Evolutionary conservation across 1,140 invertebrate species (phyloP).

Genomic region (Pseudobourletiella spinata): DNA sequence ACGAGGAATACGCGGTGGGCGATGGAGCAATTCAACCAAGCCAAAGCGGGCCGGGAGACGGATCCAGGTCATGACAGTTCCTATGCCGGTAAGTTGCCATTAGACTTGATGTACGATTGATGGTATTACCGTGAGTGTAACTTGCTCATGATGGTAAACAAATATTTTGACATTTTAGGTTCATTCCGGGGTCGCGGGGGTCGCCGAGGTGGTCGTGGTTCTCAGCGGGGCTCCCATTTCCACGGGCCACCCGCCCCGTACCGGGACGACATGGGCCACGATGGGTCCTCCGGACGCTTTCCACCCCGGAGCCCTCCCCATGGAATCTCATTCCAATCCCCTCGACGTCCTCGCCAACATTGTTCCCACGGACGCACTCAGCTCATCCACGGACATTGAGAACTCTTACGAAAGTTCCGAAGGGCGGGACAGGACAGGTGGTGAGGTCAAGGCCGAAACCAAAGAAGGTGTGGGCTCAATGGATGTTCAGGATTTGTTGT

Average conservation of each 20-base stretch:
- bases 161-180: background rate
- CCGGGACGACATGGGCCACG: too few species aligned
- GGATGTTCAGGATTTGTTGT: slow-evolving; percentile 71
- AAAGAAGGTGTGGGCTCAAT: slow-evolving; percentile 41
- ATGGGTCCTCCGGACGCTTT: too few species aligned
- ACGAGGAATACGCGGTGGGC: slow-evolving; percentile 54
- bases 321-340: too few species aligned
- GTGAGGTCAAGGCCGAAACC: background rate
- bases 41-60: too few species aligned
- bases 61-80: too few species aligned
- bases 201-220: background rate
- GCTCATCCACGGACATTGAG: background rate
- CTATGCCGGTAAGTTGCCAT: too few species aligned
- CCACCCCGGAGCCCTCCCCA: background rate
- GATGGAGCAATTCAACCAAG: too few species aligned
- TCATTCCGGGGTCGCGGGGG: background rate
- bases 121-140: too few species aligned
- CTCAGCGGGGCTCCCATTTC: too few species aligned
- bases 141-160: too few species aligned
- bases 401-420: background rate
- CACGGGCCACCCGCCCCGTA: too few species aligned
- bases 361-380: background rate
- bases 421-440: background rate
- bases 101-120: too few species aligned
- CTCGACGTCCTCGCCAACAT: background rate